Conservation (phyloP, 1,140 invertebrate species). For the Drosophila leontia region DNA sequence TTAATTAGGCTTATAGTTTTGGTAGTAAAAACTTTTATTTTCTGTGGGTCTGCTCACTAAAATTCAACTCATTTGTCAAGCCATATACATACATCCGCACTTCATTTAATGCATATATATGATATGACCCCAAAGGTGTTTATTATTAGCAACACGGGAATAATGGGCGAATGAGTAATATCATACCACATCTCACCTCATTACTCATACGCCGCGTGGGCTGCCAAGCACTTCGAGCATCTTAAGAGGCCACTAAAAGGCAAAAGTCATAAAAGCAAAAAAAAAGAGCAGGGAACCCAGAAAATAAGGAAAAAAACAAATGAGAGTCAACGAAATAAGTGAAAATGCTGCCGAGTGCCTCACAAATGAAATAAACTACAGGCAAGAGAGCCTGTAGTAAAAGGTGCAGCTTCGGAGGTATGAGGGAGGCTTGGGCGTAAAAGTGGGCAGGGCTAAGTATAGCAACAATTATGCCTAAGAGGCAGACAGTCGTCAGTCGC, state of each 20-base stretch:
- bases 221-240: slow-evolving; percentile 60
- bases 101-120: slow-evolving; percentile 63
- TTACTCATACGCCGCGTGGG: slow-evolving; percentile 69
- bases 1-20: slow-evolving; percentile 23
- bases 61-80: slow-evolving; percentile 40
- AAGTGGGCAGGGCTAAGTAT: slow-evolving; percentile 58
- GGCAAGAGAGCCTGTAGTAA: slow-evolving; percentile 55
- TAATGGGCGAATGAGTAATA: slow-evolving; percentile 79
- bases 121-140: slow-evolving; percentile 77
- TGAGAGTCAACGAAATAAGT: slow-evolving; percentile 67
- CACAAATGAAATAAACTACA: slow-evolving; percentile 81
- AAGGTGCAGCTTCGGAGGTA: slow-evolving; percentile 54
- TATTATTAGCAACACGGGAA: slow-evolving; percentile 78
- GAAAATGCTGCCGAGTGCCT: slow-evolving; percentile 67
- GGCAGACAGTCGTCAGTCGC: slow-evolving; percentile 55
- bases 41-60: not conserved
- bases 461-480: slow-evolving; percentile 81
- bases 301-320: slow-evolving; percentile 24
- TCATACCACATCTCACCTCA: slow-evolving; percentile 55
- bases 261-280: slow-evolving; percentile 77
- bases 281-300: slow-evolving; percentile 9
- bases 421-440: not conserved
- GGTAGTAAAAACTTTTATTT: slow-evolving; percentile 13
- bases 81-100: slow-evolving; percentile 26
- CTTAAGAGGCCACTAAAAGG: slow-evolving; percentile 81